Base-by-base conservation (phyloP, 2,113 vertebrate species). In the Salvelinus alpinus region DNA sequence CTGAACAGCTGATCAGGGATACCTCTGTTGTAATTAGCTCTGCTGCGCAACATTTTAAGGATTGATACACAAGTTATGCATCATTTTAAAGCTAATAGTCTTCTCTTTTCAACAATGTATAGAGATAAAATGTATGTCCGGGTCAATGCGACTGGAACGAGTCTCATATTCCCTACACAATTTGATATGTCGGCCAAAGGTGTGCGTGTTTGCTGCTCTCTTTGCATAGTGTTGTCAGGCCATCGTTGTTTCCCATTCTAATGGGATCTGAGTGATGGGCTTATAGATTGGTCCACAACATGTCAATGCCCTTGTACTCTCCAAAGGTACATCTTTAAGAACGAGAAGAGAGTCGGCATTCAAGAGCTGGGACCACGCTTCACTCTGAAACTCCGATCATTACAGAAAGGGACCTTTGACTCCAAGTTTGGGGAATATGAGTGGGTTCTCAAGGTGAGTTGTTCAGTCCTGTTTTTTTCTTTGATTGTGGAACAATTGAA, bases 351-450 rank as follows among this genome's bases (percentile, higher is more conserved):
- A 91, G 98, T 96, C 16, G 98, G 97, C 24, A 97, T 99, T 90
- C 97, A 99, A 81, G 98, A 99, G 91, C 92, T 99, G 68, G 98
- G 98, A 24, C 98, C 98, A 59, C 95, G 97, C 74, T 99, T 99
- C 88, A 99, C 97, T 25, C 92, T 99, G 78, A 99, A 99, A 86
- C 93, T 99, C 9, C 93, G 97, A 74, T 99, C 97, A 65, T 94
- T 99, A 82, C 98, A 99, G 79, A 99, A 97, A 91, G 98, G 98
- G 85, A 98, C 97, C 8, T 99, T 99, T 84, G 97, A 99, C 91
- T 99, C 98, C 60, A 99, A 98, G 88, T 99, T 95, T 77, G 98
- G 98, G 71, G 97, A 99, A 74, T 99, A 98, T 59, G 98, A 99
- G 90, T 99, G 98, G 98, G 94, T 99, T 82, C 96, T 98, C 86